Conservation (phyloP, 2,888 invertebrate species). For the Cyclophora punctaria region DNA sequence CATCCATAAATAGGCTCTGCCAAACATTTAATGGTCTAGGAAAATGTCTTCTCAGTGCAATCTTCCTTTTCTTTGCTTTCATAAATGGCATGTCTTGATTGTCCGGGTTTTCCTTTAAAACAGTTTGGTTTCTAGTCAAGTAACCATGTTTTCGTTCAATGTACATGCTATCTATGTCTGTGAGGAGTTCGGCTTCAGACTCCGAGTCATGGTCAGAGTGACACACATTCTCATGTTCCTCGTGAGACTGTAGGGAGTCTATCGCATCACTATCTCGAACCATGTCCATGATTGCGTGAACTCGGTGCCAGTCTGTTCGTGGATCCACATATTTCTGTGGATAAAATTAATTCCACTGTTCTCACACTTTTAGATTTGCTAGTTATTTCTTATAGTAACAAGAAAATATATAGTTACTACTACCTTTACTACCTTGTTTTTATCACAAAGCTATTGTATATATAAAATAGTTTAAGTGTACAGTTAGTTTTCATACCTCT, state of each 20-base stretch:
- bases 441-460: too few species aligned
- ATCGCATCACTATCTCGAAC: constrained; percentile 62
- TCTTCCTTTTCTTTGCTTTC: constrained; percentile 38
- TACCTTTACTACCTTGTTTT: too few species aligned
- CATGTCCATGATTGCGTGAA: constrained; percentile 65
- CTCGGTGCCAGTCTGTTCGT: constrained; percentile 68
- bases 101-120: constrained; percentile 38
- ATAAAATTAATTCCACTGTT: constrained; percentile 66
- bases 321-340: constrained; percentile 70
- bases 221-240: constrained; percentile 55
- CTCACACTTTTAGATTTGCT: constrained; percentile 21
- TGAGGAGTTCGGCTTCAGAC: constrained; percentile 49
- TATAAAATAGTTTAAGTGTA: too few species aligned
- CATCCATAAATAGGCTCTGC: constrained; percentile 57
- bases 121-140: constrained; percentile 41
- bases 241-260: constrained; percentile 56
- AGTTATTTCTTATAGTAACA: too few species aligned
- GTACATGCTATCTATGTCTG: constrained; percentile 39
- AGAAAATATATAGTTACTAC: too few species aligned
- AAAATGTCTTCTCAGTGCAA: constrained; percentile 27
- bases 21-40: constrained; percentile 51
- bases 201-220: constrained; percentile 63
- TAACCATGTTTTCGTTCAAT: constrained; percentile 47
- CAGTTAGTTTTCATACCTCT: too few species aligned
- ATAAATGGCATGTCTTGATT: constrained; percentile 31